These are phyloP conservation scores for Melanerpes aurifrons DNA, from an alignment of 2,113 vertebrate genomes.

Conservation along the genomic window DNA sequence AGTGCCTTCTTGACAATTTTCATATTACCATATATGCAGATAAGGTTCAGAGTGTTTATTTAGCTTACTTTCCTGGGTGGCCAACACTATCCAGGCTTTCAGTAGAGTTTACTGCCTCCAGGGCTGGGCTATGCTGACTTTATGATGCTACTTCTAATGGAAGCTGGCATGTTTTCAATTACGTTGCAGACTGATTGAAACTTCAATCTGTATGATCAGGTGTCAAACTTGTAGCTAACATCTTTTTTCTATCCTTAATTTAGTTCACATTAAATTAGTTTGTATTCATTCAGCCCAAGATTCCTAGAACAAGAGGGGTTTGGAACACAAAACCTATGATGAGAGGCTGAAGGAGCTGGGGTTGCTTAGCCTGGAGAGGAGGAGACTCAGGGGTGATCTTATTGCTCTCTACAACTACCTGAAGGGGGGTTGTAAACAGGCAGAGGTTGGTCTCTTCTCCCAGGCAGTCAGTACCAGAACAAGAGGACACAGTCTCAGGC, in stretches of 20 bases:
- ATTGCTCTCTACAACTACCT: too few relatives aligned
- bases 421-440: too few relatives aligned
- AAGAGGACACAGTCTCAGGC: too few relatives aligned
- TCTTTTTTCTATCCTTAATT: not conserved
- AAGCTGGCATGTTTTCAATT: not conserved
- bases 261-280: not conserved
- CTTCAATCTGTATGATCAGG: not conserved
- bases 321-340: too few relatives aligned
- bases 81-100: not conserved
- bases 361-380: too few relatives aligned
- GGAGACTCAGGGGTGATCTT: too few relatives aligned
- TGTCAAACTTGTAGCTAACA: not conserved
- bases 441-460: too few relatives aligned
- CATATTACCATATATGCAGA: not conserved
- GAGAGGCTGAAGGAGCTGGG: too few relatives aligned
- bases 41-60: not conserved
- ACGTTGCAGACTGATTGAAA: not conserved
- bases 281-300: not conserved
- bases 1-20: not conserved
- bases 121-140: not conserved
- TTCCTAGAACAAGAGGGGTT: not conserved
- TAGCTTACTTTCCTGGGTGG: not conserved
- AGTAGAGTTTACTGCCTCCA: not conserved
- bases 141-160: not conserved
- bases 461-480: too few relatives aligned